Conservation (phyloP, 2,113 vertebrate genomes). For the Triplophysa rosa region DNA sequence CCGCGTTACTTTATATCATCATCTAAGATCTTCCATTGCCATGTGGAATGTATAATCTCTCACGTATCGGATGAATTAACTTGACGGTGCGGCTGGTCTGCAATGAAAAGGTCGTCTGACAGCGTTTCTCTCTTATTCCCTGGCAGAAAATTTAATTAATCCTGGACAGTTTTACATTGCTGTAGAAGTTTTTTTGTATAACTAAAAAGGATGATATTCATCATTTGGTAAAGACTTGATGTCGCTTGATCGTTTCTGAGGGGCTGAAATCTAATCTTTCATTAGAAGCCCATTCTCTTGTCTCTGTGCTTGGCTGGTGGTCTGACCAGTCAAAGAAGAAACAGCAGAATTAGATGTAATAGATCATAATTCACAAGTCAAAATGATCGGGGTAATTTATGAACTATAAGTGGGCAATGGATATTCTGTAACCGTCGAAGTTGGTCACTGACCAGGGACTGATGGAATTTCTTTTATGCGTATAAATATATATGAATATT, state of each 20-base stretch:
- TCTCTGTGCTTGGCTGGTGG: slow-evolving; percentile 30
- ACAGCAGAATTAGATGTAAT: slow-evolving; percentile 46
- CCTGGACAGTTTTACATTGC: slow-evolving; percentile 52
- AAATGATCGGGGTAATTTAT: slow-evolving; percentile 50
- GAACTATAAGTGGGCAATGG: slow-evolving; percentile 30
- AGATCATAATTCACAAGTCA: slow-evolving; percentile 57
- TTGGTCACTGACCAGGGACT: slow-evolving; percentile 30
- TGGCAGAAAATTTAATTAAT: slow-evolving; percentile 51
- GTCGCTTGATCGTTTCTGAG: slow-evolving; percentile 42
- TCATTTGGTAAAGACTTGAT: slow-evolving; percentile 51
- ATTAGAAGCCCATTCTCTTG: slow-evolving; percentile 51
- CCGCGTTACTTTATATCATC: neutral
- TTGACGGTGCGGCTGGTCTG: neutral
- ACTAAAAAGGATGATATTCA: slow-evolving; percentile 58
- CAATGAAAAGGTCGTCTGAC: slow-evolving; percentile 7
- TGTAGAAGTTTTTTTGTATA: slow-evolving; percentile 29
- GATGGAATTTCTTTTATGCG: slow-evolving; percentile 35
- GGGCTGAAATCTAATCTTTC: slow-evolving; percentile 48
- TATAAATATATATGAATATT: slow-evolving; percentile 31
- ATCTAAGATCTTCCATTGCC: neutral
- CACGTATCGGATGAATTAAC: too few species aligned
- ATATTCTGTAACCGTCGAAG: slow-evolving; percentile 34
- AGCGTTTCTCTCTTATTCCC: slow-evolving; percentile 6
- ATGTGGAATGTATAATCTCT: neutral
- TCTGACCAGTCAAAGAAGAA: neutral